Conservation (phyloP, 2,113 vertebrate species). For the Gambusia affinis region DNA sequence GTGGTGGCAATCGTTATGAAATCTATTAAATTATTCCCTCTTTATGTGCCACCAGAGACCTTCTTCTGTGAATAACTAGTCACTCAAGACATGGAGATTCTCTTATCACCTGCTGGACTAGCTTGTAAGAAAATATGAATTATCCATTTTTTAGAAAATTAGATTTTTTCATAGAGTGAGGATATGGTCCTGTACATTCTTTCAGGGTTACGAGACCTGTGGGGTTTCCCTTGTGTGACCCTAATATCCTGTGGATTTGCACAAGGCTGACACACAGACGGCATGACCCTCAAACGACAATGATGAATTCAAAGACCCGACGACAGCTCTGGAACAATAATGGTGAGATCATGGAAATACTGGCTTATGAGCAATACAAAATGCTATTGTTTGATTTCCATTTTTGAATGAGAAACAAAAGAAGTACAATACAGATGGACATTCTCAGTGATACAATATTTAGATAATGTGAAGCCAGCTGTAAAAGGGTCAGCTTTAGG, state of each 20-base stretch:
- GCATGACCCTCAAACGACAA: slow-evolving; percentile 52
- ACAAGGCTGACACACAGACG: slow-evolving; percentile 48
- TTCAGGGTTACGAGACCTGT: slow-evolving; percentile 38
- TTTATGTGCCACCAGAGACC: slow-evolving; percentile 17
- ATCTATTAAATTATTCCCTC: slow-evolving; percentile 34
- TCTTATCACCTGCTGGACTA: slow-evolving; percentile 22
- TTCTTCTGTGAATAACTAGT: slow-evolving; percentile 20
- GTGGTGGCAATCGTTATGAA: slow-evolving; percentile 17
- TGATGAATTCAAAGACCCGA: slow-evolving; percentile 70
- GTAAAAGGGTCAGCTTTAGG: slow-evolving; percentile 49
- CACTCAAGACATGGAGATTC: slow-evolving; percentile 26
- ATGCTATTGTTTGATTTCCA: slow-evolving; percentile 71
- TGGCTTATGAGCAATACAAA: slow-evolving; percentile 33
- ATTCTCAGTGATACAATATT: slow-evolving; percentile 28
- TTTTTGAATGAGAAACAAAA: slow-evolving; percentile 49
- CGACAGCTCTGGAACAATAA: slow-evolving; percentile 71
- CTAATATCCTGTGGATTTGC: slow-evolving; percentile 60
- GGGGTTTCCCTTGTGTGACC: slow-evolving; percentile 54
- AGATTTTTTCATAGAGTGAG: slow-evolving; percentile 19
- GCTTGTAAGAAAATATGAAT: slow-evolving; percentile 20
- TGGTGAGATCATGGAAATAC: slow-evolving; percentile 50
- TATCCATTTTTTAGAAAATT: slow-evolving; percentile 28
- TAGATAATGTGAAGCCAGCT: slow-evolving; percentile 49
- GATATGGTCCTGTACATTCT: slow-evolving; percentile 59
- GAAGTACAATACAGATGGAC: slow-evolving; percentile 55